Percentiles rank a stretch among this genome's conserved stretches.
Evolutionary conservation across 2,888 invertebrate species (phyloP).

Genomic region (Drosophila parthenogenetica): DNA sequence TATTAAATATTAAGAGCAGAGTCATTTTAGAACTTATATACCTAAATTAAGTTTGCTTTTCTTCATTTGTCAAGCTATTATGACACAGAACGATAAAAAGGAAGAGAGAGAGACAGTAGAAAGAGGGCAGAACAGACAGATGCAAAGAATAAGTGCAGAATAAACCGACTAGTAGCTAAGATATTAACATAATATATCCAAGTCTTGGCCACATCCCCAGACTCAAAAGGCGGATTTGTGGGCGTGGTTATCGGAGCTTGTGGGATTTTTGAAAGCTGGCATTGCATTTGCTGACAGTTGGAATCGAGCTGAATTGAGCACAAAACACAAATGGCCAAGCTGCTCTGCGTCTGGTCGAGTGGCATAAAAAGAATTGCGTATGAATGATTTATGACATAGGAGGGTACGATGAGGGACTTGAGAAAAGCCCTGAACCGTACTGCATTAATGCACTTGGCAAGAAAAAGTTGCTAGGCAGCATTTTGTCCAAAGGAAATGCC

Average conservation of each 20-base stretch:
- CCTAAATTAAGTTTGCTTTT: conserved; percentile 26
- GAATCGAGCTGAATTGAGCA: conserved; percentile 21
- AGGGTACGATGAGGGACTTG: conserved; percentile 1
- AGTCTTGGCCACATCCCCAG: conserved; percentile 35
- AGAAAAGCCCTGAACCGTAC: conserved; percentile 6
- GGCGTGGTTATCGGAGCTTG: conserved; percentile 23
- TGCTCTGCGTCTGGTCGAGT: conserved; percentile 60
- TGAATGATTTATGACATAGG: conserved; percentile 73
- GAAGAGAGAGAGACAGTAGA: background rate
- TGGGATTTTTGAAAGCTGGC: conserved; percentile 37
- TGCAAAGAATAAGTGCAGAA: conserved; percentile 4
- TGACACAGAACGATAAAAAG: conserved; percentile 22
- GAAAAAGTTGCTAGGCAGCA: conserved; percentile 21
- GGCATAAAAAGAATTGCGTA: conserved; percentile 61
- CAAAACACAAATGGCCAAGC: conserved; percentile 26
- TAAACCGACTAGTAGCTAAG: conserved; percentile 47
- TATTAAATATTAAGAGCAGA: background rate
- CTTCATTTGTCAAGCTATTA: conserved; percentile 72
- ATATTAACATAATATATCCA: conserved; percentile 77
- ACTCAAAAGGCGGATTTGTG: conserved; percentile 7
- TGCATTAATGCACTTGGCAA: conserved; percentile 59
- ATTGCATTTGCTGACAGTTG: conserved; percentile 47
- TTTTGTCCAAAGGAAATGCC: conserved; percentile 34
- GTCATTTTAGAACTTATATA: conserved; percentile 5
- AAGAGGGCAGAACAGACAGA: conserved; percentile 7